These are phyloP conservation scores for Antigone vipio DNA, from an alignment of 2,113 vertebrate species.

Conservation along the genomic window DNA sequence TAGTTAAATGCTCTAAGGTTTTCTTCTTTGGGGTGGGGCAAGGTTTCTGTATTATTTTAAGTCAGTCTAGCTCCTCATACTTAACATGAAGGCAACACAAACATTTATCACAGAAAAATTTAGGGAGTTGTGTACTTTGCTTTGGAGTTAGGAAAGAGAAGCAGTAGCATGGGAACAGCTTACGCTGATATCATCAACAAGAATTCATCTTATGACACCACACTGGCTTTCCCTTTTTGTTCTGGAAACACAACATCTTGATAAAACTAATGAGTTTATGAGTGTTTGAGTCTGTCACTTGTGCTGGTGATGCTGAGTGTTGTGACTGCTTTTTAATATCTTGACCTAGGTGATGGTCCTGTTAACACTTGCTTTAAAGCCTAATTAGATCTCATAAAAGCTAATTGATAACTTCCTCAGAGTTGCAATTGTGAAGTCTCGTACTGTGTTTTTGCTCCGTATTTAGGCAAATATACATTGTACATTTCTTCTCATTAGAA, in stretches of 20 bases:
- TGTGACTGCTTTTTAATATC: not conserved
- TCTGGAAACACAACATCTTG: not conserved
- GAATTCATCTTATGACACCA: not conserved
- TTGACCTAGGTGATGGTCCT: not conserved
- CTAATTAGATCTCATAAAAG: not conserved
- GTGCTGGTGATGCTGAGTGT: not conserved
- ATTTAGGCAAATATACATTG: not conserved
- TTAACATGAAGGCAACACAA: not conserved
- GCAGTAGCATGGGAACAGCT: not conserved
- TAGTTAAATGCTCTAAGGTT: not conserved
- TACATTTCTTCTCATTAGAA: not conserved
- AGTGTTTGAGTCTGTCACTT: not conserved
- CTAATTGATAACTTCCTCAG: not conserved
- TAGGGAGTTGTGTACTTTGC: not conserved
- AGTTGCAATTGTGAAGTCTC: not conserved
- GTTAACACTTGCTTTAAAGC: not conserved
- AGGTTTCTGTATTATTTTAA: not conserved
- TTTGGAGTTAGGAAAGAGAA: not conserved
- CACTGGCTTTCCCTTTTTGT: not conserved
- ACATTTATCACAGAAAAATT: not conserved
- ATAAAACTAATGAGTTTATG: not conserved
- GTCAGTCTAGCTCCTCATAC: not conserved
- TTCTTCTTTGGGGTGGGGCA: not conserved
- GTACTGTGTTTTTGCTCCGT: rapidly evolving
- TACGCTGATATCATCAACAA: not conserved